phyloP scores from a whole-genome alignment of 1,140 invertebrate genomes.

The Parapsyche elsis region DNA sequence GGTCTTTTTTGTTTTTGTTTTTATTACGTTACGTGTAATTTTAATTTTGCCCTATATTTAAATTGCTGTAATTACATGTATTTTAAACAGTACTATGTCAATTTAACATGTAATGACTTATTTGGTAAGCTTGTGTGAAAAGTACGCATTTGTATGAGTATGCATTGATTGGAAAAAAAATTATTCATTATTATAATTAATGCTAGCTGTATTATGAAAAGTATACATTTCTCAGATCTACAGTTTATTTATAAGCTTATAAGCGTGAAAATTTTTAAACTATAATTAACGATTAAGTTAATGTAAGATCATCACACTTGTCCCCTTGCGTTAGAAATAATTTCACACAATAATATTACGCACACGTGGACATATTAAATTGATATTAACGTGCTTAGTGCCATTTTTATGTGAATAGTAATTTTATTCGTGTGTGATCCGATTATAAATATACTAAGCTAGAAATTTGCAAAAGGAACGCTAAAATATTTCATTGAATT shows the following conservation, averaged over 20 bases:
- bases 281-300: not conserved
- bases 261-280: not conserved
- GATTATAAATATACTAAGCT: too few species aligned
- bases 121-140: not conserved
- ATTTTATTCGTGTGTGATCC: too few species aligned
- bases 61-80: too few species aligned
- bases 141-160: conserved; percentile 4
- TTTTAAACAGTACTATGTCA: conserved; percentile 4
- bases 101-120: conserved; percentile 16
- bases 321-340: not conserved
- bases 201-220: not conserved
- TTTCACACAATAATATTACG: too few species aligned
- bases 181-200: not conserved
- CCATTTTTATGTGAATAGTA: too few species aligned
- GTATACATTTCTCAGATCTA: conserved; percentile 14
- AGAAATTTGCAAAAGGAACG: too few species aligned
- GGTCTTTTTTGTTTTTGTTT: too few species aligned
- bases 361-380: too few species aligned
- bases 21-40: too few species aligned
- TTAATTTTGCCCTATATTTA: too few species aligned
- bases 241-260: not conserved
- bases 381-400: too few species aligned
- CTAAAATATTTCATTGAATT: too few species aligned
- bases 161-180: not conserved
- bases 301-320: not conserved